A percentile compares a stretch with the other conserved stretches of the same genome.
These are phyloP conservation scores for Drosophila insularis DNA, from an alignment of 1,140 invertebrate genomes.

Conservation along the genomic window DNA sequence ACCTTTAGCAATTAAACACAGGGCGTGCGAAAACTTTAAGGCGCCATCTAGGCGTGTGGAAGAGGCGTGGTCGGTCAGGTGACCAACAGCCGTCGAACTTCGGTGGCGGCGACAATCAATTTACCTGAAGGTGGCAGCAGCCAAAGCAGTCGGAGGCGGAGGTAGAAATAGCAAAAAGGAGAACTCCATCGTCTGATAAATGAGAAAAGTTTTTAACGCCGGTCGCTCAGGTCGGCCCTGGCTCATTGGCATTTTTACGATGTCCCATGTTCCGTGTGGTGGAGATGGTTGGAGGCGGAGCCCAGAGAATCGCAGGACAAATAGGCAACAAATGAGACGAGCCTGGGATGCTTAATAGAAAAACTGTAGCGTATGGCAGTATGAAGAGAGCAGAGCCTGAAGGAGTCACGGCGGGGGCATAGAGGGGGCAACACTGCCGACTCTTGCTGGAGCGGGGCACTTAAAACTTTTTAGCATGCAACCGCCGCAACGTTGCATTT, in stretches of 20 bases:
- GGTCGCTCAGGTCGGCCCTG: slow-evolving; percentile 73
- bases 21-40: slow-evolving; percentile 65
- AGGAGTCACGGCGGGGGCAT: not conserved
- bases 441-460: slow-evolving; percentile 62
- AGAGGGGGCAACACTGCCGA: not conserved
- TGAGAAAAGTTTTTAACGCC: slow-evolving; percentile 78
- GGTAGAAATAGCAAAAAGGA: not conserved
- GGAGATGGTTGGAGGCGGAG: not conserved
- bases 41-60: slow-evolving; percentile 12
- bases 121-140: slow-evolving; percentile 55
- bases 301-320: slow-evolving; percentile 52
- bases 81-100: slow-evolving; percentile 75
- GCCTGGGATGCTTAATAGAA: slow-evolving; percentile 73
- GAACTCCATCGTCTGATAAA: slow-evolving; percentile 61
- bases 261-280: slow-evolving; percentile 28
- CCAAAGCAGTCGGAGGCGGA: not conserved
- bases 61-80: slow-evolving; percentile 53
- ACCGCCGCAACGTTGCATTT: slow-evolving; percentile 64
- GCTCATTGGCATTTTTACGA: slow-evolving; percentile 80
- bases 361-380: slow-evolving; percentile 67
- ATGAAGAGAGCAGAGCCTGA: slow-evolving; percentile 13
- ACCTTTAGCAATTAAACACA: slow-evolving; percentile 67
- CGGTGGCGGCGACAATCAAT: slow-evolving; percentile 77
- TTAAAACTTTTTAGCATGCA: slow-evolving; percentile 79
- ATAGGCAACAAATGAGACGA: slow-evolving; percentile 78